phyloP scores from a whole-genome alignment of 2,113 vertebrate species.

The Fukomys damarensis region DNA sequence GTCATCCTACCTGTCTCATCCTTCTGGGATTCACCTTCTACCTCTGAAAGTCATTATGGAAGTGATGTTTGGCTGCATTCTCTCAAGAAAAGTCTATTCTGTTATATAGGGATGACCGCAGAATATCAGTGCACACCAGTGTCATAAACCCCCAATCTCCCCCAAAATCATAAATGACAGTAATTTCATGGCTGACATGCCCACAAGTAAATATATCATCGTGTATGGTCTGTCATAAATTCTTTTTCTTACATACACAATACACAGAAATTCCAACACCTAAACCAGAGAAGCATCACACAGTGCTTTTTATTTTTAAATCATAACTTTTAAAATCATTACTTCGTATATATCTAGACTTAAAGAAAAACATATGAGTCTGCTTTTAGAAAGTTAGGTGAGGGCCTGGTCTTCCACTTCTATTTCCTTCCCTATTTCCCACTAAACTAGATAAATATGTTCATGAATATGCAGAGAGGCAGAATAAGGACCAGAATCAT shows the following conservation, averaged over 20 bases:
- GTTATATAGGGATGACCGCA: not conserved
- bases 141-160: not conserved
- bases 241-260: not conserved
- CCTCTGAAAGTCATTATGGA: not conserved
- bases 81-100: constrained; percentile 16
- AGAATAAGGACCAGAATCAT: not conserved
- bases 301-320: not conserved
- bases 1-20: not conserved
- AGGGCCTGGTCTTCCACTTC: not conserved
- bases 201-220: not conserved
- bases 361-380: not conserved
- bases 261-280: not conserved
- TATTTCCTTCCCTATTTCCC: not conserved
- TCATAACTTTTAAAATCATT: constrained; percentile 24
- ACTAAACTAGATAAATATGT: not conserved
- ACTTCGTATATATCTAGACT: not conserved
- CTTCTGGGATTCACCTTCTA: not conserved
- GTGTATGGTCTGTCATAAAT: not conserved
- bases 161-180: not conserved
- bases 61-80: not conserved
- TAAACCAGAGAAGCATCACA: not conserved
- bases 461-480: not conserved
- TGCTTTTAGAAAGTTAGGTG: not conserved
- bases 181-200: not conserved
- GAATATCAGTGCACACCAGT: not conserved